These are phyloP conservation scores for Oreocharis arfaki DNA, from an alignment of 2,113 vertebrate species.

Conservation along the genomic window DNA sequence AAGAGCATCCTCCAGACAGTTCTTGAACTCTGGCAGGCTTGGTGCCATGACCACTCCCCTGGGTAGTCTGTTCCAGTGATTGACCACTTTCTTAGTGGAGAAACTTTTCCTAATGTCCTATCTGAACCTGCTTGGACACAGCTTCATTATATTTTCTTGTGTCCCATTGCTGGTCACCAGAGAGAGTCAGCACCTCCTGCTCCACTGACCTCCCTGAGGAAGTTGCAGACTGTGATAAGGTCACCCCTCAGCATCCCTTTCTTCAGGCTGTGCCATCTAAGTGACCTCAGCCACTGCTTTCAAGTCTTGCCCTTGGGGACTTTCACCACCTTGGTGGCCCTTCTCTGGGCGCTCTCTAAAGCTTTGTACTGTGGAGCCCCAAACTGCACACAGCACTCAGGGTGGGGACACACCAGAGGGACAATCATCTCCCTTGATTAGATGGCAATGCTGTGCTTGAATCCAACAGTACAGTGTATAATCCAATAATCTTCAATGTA, in stretches of 20 bases:
- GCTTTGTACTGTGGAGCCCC: not conserved
- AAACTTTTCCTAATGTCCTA: not conserved
- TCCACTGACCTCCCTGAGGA: not conserved
- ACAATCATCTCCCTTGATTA: not conserved
- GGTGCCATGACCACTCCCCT: not conserved
- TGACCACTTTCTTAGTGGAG: not conserved
- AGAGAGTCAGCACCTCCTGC: not conserved
- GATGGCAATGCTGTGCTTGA: not conserved
- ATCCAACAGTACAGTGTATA: not conserved
- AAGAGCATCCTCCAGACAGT: not conserved
- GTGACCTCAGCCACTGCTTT: not conserved
- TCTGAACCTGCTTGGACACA: not conserved
- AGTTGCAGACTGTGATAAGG: not conserved
- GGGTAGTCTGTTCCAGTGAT: not conserved
- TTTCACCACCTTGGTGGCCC: not conserved
- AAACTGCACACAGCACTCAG: not conserved
- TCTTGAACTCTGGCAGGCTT: not conserved
- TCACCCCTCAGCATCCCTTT: not conserved
- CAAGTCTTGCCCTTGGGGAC: not conserved
- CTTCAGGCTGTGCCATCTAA: not conserved
- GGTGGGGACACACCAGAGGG: not conserved
- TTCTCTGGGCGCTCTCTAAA: not conserved
- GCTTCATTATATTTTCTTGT: not conserved
- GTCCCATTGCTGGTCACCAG: not conserved
- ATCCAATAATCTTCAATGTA: not conserved